Evolutionary conservation across 2,888 invertebrate species (phyloP).

Genomic region (Steinernema scapterisci): DNA sequence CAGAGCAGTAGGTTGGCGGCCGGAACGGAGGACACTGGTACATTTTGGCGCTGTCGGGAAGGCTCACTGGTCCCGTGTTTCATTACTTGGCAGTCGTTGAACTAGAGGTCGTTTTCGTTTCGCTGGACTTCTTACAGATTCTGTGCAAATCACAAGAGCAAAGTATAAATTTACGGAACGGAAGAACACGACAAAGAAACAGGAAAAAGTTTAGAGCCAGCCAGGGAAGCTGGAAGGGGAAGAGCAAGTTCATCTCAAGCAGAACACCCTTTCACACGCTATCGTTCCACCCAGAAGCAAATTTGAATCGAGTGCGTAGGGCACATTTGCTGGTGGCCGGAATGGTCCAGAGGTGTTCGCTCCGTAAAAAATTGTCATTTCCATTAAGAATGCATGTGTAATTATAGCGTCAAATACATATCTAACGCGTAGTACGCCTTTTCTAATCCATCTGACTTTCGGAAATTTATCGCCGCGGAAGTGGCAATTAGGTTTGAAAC

Average conservation of each 20-base stretch:
- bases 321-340: background rate
- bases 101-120: constrained; percentile 3
- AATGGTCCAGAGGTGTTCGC: constrained; percentile 23
- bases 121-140: background rate
- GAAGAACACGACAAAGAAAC: no score
- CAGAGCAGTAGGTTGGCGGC: constrained; percentile 12
- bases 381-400: constrained; percentile 23
- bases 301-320: constrained; percentile 21
- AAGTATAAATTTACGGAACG: no score
- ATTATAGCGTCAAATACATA: constrained; percentile 25
- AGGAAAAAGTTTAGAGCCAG: no score
- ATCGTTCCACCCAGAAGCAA: constrained; percentile 1
- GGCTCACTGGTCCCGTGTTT: background rate
- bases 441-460: background rate
- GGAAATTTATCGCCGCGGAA: background rate
- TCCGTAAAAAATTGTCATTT: constrained; percentile 20
- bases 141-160: background rate
- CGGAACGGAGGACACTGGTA: constrained; percentile 3
- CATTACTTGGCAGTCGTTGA: constrained; percentile 8
- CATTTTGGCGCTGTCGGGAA: background rate
- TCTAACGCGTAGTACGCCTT: constrained; percentile 28
- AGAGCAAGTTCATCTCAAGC: background rate
- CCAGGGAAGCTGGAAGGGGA: background rate
- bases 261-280: background rate
- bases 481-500: background rate